These are phyloP conservation scores for Monochamus saltuarius DNA, from an alignment of 1,140 invertebrate genomes.

Conservation along the genomic window DNA sequence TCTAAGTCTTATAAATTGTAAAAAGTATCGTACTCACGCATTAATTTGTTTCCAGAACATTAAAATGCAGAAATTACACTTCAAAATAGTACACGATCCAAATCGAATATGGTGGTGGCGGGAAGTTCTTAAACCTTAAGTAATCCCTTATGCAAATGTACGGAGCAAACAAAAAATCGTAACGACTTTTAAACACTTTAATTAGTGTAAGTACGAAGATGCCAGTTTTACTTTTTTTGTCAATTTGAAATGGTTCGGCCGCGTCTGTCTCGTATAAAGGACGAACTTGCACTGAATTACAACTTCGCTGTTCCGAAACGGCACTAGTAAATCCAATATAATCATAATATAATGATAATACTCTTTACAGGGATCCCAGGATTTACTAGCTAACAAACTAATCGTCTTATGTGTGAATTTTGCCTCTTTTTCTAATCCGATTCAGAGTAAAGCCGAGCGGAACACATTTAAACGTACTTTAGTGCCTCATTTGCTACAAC, in stretches of 20 bases:
- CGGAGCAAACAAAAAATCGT: no score
- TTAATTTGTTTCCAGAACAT: no score
- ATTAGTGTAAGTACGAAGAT: no score
- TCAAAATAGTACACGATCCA: no score
- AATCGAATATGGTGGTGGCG: no score
- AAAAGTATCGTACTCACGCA: no score
- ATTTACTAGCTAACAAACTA: slow-evolving; percentile 51
- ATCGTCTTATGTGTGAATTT: slow-evolving; percentile 53
- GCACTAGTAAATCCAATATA: slow-evolving; percentile 51
- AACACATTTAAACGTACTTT: no score
- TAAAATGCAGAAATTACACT: no score
- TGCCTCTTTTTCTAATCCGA: slow-evolving; percentile 52
- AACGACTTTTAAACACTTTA: no score
- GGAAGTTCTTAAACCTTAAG: no score
- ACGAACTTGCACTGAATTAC: slow-evolving; percentile 42
- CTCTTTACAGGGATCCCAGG: slow-evolving; percentile 51
- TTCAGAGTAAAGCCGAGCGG: slow-evolving; percentile 31
- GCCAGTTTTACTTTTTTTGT: slow-evolving; percentile 1
- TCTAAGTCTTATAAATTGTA: no score
- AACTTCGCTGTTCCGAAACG: slow-evolving; percentile 37
- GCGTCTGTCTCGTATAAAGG: slow-evolving; percentile 34
- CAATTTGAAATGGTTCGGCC: slow-evolving; percentile 22
- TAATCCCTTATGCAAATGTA: no score
- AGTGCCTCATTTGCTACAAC: not conserved
- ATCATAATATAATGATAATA: slow-evolving; percentile 54